phyloP scores from a whole-genome alignment of 2,113 vertebrate genomes.

The Microcebus tavaratra region DNA sequence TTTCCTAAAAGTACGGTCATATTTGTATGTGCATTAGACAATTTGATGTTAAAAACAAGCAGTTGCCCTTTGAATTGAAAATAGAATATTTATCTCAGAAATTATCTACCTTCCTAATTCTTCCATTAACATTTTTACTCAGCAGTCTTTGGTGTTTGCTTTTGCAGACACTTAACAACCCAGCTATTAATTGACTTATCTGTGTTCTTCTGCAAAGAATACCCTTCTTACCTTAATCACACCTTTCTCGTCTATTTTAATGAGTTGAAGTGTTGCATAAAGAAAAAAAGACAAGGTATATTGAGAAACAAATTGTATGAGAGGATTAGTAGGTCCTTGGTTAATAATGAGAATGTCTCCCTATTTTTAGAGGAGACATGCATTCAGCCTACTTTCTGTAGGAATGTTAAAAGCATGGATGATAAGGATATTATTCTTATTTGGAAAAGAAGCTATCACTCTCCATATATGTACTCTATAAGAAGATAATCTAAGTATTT shows the following conservation, averaged over 20 bases:
- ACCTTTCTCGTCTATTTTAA: neutral
- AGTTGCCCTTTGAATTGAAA: conserved; percentile 10
- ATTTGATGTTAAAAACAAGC: neutral
- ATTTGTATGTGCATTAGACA: conserved; percentile 3
- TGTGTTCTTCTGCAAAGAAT: neutral
- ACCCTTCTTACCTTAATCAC: neutral
- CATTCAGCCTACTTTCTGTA: neutral
- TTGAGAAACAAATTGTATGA: neutral
- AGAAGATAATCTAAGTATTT: neutral
- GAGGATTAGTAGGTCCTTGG: neutral
- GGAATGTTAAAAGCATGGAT: neutral
- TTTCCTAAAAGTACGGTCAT: neutral
- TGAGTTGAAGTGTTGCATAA: neutral
- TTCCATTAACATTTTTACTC: neutral
- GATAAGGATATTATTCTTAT: neutral
- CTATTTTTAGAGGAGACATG: neutral
- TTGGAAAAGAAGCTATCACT: neutral
- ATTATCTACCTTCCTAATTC: neutral
- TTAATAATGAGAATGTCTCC: neutral
- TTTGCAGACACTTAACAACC: neutral
- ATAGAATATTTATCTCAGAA: conserved; percentile 20
- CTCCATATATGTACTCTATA: neutral
- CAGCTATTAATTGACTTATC: neutral
- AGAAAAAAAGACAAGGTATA: neutral
- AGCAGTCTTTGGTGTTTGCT: neutral